Percentiles rank a stretch among this genome's conserved stretches.
phyloP scores from a whole-genome alignment of 2,888 invertebrate genomes.

The Caenorhabditis macrosperma region DNA sequence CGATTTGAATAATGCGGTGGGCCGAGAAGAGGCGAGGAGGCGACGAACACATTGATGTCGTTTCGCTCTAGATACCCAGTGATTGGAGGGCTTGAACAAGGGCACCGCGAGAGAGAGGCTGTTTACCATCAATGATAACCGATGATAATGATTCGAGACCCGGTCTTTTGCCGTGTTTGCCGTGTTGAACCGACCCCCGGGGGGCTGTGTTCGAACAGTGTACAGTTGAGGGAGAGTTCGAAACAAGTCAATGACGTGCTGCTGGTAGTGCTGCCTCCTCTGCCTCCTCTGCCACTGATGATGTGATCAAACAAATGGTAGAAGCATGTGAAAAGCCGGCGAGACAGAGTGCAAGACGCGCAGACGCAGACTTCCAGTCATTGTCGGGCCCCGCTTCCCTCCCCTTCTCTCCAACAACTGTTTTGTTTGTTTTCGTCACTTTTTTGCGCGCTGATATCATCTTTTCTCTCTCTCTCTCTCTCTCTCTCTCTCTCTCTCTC shows the following conservation, averaged over 20 bases:
- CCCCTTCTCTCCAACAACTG: constrained; percentile 18
- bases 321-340: constrained; percentile 42
- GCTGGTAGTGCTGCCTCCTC: not conserved
- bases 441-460: constrained; percentile 50
- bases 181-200: constrained; percentile 43
- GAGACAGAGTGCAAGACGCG: constrained; percentile 16
- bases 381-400: constrained; percentile 12
- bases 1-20: constrained; percentile 5
- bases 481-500: no score
- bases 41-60: not conserved
- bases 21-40: not conserved
- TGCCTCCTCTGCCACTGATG: constrained; percentile 45
- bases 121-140: constrained; percentile 24
- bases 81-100: not conserved
- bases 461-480: not conserved
- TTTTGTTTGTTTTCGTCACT: constrained; percentile 54
- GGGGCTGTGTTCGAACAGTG: constrained; percentile 28
- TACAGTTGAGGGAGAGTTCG: constrained; percentile 33
- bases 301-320: constrained; percentile 58
- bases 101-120: not conserved
- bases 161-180: not conserved
- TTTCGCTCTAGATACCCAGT: constrained; percentile 8
- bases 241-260: constrained; percentile 59
- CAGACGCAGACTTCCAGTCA: constrained; percentile 22
- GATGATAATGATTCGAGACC: not conserved